Conservation (phyloP, 2,797 vertebrate species). For the Periparus ater region DNA sequence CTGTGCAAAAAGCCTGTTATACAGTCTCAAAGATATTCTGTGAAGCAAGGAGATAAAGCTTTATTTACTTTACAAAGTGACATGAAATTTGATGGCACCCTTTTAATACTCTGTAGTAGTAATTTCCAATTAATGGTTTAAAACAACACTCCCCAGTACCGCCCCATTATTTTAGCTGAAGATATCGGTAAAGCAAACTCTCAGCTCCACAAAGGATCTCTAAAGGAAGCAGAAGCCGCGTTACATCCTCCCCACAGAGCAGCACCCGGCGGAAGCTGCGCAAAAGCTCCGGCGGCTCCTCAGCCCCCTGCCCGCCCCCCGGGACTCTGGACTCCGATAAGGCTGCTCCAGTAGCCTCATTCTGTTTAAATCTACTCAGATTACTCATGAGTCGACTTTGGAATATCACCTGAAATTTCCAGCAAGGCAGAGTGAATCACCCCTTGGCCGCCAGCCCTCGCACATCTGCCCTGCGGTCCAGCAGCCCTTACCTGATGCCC, state of each 20-base stretch:
- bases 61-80: not conserved
- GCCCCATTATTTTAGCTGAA: not conserved
- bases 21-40: not conserved
- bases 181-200: not conserved
- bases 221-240: not conserved
- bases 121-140: not conserved
- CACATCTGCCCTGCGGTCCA: not conserved
- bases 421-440: not conserved
- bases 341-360: accelerated
- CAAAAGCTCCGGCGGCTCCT: not conserved
- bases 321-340: not conserved
- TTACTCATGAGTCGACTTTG: not conserved
- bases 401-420: not conserved
- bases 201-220: no score
- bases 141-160: not conserved
- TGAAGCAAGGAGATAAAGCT: not conserved
- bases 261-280: not conserved
- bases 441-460: not conserved
- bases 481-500: not conserved
- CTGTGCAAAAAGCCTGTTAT: not conserved
- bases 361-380: not conserved
- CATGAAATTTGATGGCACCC: not conserved
- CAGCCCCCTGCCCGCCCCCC: not conserved
- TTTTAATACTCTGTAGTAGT: not conserved
- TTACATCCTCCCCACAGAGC: not conserved